Base-by-base conservation (phyloP, 2,888 invertebrate species). In the Noctua pronuba region DNA sequence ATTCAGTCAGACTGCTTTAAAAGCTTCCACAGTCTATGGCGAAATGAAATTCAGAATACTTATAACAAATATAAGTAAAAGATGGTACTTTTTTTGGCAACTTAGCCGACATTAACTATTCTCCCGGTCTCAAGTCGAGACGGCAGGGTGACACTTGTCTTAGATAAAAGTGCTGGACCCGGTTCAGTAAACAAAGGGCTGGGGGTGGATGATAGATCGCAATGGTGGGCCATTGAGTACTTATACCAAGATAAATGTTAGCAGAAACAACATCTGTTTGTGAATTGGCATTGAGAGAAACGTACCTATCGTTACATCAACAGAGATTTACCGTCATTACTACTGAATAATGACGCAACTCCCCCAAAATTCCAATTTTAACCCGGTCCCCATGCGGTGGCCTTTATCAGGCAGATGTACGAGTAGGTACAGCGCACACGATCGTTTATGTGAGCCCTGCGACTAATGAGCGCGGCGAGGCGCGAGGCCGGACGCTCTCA, bases 401-500 rank as follows among this genome's bases (percentile, higher is more conserved):
- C 41, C 44, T 83, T 72, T 55, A 68, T 76, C 79, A 75, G 76
- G 79, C 73, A 72, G 73, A 68, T 79, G 65, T 52, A 35, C n/a
- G 46, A 60, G 69, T 73, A 67, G 66, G 73, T 79, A 81, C 62
- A 77, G 73, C 49, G 75, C 73, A 79, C 67, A 79, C 46, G 69
- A 67, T 35, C 84, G 69, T 68, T 78, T 77, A 79, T 82, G 77
- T 87, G 85, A 84, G 86, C 83, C 70, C 69, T 78, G 66, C 80
- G 77, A 86, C 88, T 90, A 88, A 88, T 88, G 85, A 86, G 84
- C 78, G 82, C 64, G 62, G 16, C 76, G 84, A 71, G 76, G 79
- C 76, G 16, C 75, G 84, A 72, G 77, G 79, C 76, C 78, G 85
- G 83, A 80, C 77, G 82, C 85, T 85, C 83, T 86, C 86, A 84